Evolutionary conservation across 2,113 vertebrate genomes (phyloP).

Genomic region (Leptodactylus fuscus): DNA sequence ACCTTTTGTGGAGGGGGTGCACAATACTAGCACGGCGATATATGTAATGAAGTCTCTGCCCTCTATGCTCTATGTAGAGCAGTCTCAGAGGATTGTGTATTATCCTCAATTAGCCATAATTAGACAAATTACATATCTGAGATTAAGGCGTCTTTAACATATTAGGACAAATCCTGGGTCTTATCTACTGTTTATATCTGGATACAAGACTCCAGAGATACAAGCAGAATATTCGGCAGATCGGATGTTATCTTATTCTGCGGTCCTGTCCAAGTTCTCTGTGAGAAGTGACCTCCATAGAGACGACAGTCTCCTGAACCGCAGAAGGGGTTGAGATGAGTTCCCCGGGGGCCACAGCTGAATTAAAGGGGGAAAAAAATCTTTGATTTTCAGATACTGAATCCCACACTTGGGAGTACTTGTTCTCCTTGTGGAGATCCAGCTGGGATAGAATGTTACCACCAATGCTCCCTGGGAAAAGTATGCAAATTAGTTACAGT

Average conservation of each 20-base stretch:
- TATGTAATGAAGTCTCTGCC: neutral
- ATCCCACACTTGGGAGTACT: no score
- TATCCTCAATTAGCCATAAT: neutral
- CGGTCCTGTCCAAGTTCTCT: neutral
- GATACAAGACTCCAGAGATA: neutral
- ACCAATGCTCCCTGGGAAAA: no score
- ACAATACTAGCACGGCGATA: no score
- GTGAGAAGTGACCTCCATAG: slow-evolving; percentile 26
- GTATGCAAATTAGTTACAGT: no score
- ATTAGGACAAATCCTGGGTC: neutral
- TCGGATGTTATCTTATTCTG: neutral
- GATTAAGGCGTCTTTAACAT: neutral
- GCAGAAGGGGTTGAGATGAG: neutral
- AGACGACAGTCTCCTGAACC: neutral
- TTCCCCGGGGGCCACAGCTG: neutral
- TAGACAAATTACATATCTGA: neutral
- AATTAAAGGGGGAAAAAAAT: slow-evolving; percentile 9
- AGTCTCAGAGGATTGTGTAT: neutral
- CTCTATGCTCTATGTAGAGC: neutral
- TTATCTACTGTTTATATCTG: slow-evolving; percentile 2
- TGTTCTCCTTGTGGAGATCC: no score
- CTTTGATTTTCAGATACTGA: neutral
- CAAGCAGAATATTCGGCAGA: neutral
- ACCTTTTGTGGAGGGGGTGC: no score
- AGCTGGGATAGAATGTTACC: no score